These are phyloP conservation scores for Okapia johnstoni DNA, from an alignment of 2,113 vertebrate genomes.

Conservation along the genomic window DNA sequence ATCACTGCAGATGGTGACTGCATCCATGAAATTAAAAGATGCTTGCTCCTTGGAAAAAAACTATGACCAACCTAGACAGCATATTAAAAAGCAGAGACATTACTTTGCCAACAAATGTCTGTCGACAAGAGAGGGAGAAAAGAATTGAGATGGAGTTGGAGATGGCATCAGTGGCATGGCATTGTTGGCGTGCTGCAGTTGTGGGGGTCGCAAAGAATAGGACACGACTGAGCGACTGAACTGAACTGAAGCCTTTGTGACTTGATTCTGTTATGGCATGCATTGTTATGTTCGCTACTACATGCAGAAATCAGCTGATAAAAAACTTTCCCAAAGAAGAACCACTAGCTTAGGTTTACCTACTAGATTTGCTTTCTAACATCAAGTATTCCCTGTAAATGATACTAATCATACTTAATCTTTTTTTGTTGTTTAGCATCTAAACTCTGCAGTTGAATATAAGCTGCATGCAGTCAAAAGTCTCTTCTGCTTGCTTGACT, in stretches of 20 bases:
- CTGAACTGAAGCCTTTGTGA: not conserved
- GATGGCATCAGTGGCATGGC: not conserved
- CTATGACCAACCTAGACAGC: not conserved
- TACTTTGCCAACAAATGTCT: not conserved
- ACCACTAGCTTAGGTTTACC: not conserved
- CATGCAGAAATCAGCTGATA: not conserved
- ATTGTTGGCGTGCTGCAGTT: too few relatives aligned
- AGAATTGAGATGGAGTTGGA: not conserved
- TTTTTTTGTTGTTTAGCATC: not conserved
- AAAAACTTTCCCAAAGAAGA: not conserved
- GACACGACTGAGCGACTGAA: accelerated
- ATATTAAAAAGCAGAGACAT: not conserved
- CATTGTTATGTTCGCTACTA: not conserved
- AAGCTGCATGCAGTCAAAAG: not conserved
- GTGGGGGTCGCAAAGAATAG: not conserved
- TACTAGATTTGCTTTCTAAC: not conserved
- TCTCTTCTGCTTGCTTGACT: not conserved
- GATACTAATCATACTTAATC: not conserved
- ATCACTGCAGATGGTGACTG: not conserved
- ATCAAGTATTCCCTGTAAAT: not conserved
- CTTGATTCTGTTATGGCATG: not conserved
- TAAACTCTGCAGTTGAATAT: not conserved
- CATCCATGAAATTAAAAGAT: not conserved
- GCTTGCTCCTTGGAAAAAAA: not conserved
- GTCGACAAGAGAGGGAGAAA: too few relatives aligned